Conservation (phyloP, 2,888 invertebrate species). For the Resseliella maxima region DNA sequence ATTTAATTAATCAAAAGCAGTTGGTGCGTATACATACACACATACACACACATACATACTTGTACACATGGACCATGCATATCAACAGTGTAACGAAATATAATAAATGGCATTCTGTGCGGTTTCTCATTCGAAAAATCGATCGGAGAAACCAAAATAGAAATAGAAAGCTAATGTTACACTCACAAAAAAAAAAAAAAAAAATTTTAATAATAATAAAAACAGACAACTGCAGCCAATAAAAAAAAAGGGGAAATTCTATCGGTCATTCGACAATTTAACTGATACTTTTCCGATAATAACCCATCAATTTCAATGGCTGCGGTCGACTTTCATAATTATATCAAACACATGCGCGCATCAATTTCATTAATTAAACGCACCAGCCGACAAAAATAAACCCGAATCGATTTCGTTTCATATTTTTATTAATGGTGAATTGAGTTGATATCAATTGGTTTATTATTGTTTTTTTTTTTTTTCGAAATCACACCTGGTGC, state of each 20-base stretch:
- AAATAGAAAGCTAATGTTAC: neutral
- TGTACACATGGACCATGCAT: no score
- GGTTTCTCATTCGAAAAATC: neutral
- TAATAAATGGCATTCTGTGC: constrained; percentile 24
- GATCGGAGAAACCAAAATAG: neutral
- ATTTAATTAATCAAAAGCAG: constrained; percentile 20
- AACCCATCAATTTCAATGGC: constrained; percentile 25
- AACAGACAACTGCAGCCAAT: no score
- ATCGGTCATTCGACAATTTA: constrained; percentile 17
- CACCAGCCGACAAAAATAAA: neutral
- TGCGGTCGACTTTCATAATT: constrained; percentile 40
- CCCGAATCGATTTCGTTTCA: neutral
- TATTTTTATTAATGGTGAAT: constrained; percentile 32
- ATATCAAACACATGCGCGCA: constrained; percentile 44
- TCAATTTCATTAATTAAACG: constrained; percentile 33
- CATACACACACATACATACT: neutral
- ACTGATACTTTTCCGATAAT: constrained; percentile 23
- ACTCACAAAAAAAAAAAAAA: neutral
- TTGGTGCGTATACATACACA: neutral
- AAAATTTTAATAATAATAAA: neutral
- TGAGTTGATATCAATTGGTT: constrained; percentile 20
- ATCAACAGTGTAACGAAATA: no score
- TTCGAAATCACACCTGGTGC: neutral
- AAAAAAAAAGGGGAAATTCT: neutral
- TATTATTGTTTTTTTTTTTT: neutral